Conservation (phyloP, 2,113 vertebrate species). For the Hemiscyllium ocellatum region DNA sequence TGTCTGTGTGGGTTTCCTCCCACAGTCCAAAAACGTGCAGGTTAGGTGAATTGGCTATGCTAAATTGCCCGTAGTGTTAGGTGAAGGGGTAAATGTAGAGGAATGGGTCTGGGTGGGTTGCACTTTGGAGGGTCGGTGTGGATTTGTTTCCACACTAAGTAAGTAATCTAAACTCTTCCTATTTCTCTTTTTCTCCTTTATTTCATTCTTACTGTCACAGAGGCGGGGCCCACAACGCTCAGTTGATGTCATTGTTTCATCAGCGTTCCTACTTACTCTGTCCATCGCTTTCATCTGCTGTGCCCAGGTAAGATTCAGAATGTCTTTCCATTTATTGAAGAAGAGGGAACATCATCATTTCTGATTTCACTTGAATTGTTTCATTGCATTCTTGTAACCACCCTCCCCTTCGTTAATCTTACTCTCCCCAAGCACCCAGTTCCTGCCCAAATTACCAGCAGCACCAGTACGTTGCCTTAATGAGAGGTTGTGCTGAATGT, state of each 20-base stretch:
- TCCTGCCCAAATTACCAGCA: background rate
- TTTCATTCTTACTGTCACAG: conserved; percentile 52
- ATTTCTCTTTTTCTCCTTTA: background rate
- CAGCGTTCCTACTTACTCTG: conserved; percentile 82
- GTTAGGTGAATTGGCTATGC: too few species aligned
- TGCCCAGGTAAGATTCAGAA: conserved; percentile 71
- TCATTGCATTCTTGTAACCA: background rate
- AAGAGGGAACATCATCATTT: background rate
- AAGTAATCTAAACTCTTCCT: background rate
- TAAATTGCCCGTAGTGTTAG: too few species aligned
- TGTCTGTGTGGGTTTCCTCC: too few species aligned
- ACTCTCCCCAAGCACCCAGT: background rate
- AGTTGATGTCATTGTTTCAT: conserved; percentile 93
- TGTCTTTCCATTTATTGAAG: background rate
- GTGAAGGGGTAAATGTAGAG: too few species aligned
- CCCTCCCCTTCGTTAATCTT: background rate
- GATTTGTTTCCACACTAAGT: background rate
- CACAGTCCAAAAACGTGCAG: too few species aligned
- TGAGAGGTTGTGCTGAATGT: background rate
- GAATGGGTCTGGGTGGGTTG: too few species aligned
- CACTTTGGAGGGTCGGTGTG: background rate
- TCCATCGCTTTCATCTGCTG: conserved; percentile 93
- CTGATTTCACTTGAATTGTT: background rate
- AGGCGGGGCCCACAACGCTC: conserved; percentile 91
- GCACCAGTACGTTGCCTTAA: background rate